phyloP scores from a whole-genome alignment of 2,888 invertebrate genomes.

The Drosophila recens region DNA sequence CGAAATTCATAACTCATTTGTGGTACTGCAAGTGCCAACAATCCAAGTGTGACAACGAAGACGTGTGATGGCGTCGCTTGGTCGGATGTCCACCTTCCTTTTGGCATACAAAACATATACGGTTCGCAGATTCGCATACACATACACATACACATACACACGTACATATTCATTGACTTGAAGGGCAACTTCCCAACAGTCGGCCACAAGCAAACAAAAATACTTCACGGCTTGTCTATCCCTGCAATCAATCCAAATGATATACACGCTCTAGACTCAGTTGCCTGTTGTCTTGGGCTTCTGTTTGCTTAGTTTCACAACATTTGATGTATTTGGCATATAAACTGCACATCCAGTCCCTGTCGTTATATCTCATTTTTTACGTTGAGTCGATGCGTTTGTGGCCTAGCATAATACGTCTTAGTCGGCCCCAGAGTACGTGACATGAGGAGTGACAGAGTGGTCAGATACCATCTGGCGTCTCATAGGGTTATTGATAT shows the following conservation, averaged over 20 bases:
- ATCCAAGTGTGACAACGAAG: conserved; percentile 68
- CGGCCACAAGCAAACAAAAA: conserved; percentile 67
- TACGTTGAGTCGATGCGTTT: conserved; percentile 40
- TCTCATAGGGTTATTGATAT: conserved; percentile 62
- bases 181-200: conserved; percentile 10
- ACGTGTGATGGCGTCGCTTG: conserved; percentile 41
- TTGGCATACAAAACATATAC: conserved; percentile 52
- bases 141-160: neutral
- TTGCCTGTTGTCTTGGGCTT: conserved; percentile 38
- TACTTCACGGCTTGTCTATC: conserved; percentile 41
- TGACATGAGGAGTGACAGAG: conserved; percentile 29
- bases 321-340: conserved; percentile 78
- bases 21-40: conserved; percentile 68
- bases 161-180: neutral
- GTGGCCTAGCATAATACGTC: conserved; percentile 70
- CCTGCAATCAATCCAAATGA: conserved; percentile 79
- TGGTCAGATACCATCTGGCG: conserved; percentile 27
- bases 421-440: conserved; percentile 60
- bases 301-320: conserved; percentile 63
- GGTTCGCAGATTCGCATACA: conserved; percentile 21
- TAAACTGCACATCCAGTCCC: conserved; percentile 58
- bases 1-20: conserved; percentile 70
- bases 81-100: conserved; percentile 57
- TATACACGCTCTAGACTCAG: conserved; percentile 72
- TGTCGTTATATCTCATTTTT: conserved; percentile 57